phyloP scores from a whole-genome alignment of 2,113 vertebrate species.

The Callorhinus ursinus region DNA sequence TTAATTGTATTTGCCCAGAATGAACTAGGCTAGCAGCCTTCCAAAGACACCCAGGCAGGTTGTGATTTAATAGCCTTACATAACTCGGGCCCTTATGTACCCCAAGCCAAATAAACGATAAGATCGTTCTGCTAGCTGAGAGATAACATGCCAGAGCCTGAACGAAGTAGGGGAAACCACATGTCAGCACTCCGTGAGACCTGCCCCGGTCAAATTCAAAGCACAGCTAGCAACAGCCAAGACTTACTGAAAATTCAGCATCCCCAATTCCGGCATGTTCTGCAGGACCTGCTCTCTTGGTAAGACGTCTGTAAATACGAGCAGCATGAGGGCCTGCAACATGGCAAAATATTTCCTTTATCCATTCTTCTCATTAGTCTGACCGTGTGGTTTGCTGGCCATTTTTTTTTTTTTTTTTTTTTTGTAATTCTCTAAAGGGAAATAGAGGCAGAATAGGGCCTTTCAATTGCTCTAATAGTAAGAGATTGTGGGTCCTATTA shows the following conservation, averaged over 20 bases:
- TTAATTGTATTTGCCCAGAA: slow-evolving; percentile 53
- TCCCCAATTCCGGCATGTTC: neutral
- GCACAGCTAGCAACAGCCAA: neutral
- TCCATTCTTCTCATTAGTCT: neutral
- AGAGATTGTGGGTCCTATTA: slow-evolving; percentile 11
- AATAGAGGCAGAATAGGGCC: neutral
- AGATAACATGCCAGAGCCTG: neutral
- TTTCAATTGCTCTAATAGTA: slow-evolving; percentile 41
- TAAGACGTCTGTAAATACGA: neutral
- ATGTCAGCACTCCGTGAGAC: neutral
- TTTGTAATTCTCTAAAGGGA: neutral
- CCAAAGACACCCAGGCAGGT: slow-evolving; percentile 34
- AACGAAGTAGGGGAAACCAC: neutral
- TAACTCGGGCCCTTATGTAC: slow-evolving; percentile 30
- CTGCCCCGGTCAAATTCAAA: neutral
- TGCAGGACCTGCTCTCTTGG: neutral
- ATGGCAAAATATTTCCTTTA: slow-evolving; percentile 32
- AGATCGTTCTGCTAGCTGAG: neutral
- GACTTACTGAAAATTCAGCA: neutral
- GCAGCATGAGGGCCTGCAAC: neutral
- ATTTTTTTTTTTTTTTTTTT: neutral
- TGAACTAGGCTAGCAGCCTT: slow-evolving; percentile 64
- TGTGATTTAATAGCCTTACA: slow-evolving; percentile 59
- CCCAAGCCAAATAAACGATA: slow-evolving; percentile 41
- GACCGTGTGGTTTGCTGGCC: neutral